Percentiles rank a stretch among this genome's conserved stretches.
Conservation (phyloP, 2,888 invertebrate species). For the Drosophila kanekoi region DNA sequence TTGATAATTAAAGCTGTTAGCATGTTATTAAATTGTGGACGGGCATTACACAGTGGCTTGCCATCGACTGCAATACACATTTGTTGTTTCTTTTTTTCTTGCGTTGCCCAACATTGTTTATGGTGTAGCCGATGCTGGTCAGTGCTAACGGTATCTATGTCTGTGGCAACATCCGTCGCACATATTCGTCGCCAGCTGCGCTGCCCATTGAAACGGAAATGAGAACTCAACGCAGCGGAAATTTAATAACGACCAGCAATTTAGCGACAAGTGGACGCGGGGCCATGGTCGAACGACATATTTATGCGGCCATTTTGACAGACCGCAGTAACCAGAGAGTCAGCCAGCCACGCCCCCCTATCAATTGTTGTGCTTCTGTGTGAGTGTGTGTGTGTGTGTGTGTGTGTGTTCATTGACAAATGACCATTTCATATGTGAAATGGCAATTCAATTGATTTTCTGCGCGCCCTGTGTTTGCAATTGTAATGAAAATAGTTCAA, state of each 20-base stretch:
- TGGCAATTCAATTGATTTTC: constrained; percentile 80
- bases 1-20: no score
- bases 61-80: no score
- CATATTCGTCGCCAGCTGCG: constrained; percentile 71
- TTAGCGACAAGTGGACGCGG: constrained; percentile 60
- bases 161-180: constrained; percentile 72
- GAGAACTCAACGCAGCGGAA: constrained; percentile 81
- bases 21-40: no score
- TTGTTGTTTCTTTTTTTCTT: background rate
- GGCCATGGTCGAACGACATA: constrained; percentile 63
- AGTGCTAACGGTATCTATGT: constrained; percentile 59
- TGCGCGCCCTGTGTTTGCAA: constrained; percentile 67
- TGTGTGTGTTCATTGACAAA: constrained; percentile 73
- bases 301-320: constrained; percentile 79
- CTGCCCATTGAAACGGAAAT: constrained; percentile 79
- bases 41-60: no score
- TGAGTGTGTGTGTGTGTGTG: constrained; percentile 39
- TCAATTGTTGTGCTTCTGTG: constrained; percentile 45
- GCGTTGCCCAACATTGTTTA: constrained; percentile 43
- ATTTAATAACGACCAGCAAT: constrained; percentile 81
- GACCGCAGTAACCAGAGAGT: constrained; percentile 57
- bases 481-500: constrained; percentile 79
- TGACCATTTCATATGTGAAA: constrained; percentile 81
- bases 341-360: constrained; percentile 9
- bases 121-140: constrained; percentile 13